phyloP scores from a whole-genome alignment of 2,888 invertebrate genomes.

The Dugesia japonica region DNA sequence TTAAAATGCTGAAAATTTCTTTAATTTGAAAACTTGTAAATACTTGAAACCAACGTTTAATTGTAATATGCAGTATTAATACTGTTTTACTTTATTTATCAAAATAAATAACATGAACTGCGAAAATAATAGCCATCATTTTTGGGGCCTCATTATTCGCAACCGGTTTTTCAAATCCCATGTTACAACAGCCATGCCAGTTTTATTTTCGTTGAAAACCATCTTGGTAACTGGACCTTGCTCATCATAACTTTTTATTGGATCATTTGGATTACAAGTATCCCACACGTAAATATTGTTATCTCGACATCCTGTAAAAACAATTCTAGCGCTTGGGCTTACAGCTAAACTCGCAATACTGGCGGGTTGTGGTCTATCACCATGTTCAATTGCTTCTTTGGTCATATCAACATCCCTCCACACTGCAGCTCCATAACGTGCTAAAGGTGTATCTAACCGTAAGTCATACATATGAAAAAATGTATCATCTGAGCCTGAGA shows the following conservation, averaged over 20 bases:
- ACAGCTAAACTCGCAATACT: conserved; percentile 17
- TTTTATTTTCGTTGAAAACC: not conserved
- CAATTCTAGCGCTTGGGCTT: not conserved
- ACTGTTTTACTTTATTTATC: not conserved
- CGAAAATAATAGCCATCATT: not conserved
- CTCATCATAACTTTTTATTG: conserved; percentile 13
- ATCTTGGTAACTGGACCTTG: conserved; percentile 24
- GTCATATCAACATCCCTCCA: conserved; percentile 22
- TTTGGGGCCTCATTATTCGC: conserved; percentile 12
- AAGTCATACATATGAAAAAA: conserved; percentile 21
- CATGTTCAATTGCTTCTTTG: conserved; percentile 21
- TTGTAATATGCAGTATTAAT: no score
- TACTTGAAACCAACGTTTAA: no score
- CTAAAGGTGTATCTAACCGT: conserved; percentile 12
- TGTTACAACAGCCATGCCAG: conserved; percentile 21
- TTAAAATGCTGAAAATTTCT: no score
- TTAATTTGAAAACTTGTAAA: no score
- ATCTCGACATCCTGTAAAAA: conserved; percentile 26
- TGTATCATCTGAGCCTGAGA: conserved; percentile 30
- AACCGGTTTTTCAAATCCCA: conserved; percentile 28
- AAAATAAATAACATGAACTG: not conserved
- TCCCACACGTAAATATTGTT: conserved; percentile 25
- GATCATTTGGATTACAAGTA: not conserved
- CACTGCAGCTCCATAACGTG: conserved; percentile 20
- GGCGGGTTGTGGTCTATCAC: not conserved